Conservation (phyloP, 2,888 invertebrate species). For the Polyploca ridens region DNA sequence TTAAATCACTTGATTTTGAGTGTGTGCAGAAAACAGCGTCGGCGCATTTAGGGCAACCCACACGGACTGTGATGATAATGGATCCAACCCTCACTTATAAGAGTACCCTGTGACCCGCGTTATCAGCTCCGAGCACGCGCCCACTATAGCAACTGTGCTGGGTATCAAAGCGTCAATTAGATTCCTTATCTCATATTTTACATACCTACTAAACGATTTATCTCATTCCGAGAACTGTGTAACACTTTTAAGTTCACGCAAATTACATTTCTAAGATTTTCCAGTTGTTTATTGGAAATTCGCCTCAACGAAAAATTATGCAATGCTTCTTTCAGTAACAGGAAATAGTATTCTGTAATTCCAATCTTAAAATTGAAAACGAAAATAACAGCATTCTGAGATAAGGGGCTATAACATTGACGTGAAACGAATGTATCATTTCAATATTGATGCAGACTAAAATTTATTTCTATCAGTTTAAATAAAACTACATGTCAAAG, state of each 20-base stretch:
- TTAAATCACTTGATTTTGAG: conserved; percentile 75
- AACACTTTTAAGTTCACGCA: background rate
- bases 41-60: conserved; percentile 55
- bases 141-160: conserved; percentile 41
- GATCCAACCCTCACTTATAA: conserved; percentile 62
- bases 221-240: background rate
- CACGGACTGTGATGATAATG: conserved; percentile 55
- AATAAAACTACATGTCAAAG: background rate
- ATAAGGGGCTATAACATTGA: conserved; percentile 27
- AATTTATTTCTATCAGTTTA: background rate
- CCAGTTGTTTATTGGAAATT: background rate
- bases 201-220: conserved; percentile 3
- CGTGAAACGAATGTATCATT: background rate
- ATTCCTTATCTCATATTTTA: conserved; percentile 13
- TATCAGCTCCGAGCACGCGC: conserved; percentile 76
- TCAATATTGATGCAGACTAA: background rate
- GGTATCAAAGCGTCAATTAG: conserved; percentile 32
- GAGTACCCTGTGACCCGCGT: conserved; percentile 70
- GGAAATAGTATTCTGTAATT: background rate
- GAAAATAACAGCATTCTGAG: conserved; percentile 17
- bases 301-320: background rate
- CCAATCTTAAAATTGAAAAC: background rate
- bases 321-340: background rate
- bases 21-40: conserved; percentile 73
- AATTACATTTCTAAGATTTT: background rate